Conservation (phyloP, 2,888 invertebrate genomes). For the Malthinus seriepunctatus region DNA sequence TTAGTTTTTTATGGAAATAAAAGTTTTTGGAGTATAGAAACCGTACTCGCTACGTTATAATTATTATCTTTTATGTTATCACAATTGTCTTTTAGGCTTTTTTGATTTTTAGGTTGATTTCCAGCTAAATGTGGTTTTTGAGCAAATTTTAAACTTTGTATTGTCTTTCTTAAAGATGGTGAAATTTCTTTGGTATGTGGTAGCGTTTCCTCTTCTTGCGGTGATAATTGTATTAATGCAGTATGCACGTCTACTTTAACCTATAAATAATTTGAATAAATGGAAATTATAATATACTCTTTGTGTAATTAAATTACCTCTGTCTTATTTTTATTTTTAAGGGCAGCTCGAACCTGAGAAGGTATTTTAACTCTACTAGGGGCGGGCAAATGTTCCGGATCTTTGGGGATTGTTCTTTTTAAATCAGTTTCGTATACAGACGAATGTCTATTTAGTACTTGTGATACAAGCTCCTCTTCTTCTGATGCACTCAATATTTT, state of each 20-base stretch:
- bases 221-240: background rate
- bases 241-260: conserved; percentile 23
- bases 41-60: background rate
- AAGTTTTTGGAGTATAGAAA: too few relatives aligned
- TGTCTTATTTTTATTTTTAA: background rate
- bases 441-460: conserved; percentile 21
- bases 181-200: conserved; percentile 7
- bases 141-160: conserved; percentile 26
- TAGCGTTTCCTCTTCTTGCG: background rate
- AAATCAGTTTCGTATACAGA: conserved; percentile 16
- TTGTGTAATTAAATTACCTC: background rate
- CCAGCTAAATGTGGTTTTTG: conserved; percentile 22
- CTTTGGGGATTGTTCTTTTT: conserved; percentile 21
- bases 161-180: conserved; percentile 25
- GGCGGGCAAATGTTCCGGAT: conserved; percentile 9
- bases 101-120: conserved; percentile 20
- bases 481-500: background rate
- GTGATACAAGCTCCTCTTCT: conserved; percentile 10
- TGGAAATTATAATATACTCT: background rate
- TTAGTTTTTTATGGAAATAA: background rate
- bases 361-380: background rate
- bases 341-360: background rate
- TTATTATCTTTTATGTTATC: background rate
- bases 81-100: background rate
- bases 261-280: conserved; percentile 5